A percentile compares a stretch with the other conserved stretches of the same genome.
Conservation (phyloP, 2,797 vertebrate genomes). For the Salarias fasciatus region DNA sequence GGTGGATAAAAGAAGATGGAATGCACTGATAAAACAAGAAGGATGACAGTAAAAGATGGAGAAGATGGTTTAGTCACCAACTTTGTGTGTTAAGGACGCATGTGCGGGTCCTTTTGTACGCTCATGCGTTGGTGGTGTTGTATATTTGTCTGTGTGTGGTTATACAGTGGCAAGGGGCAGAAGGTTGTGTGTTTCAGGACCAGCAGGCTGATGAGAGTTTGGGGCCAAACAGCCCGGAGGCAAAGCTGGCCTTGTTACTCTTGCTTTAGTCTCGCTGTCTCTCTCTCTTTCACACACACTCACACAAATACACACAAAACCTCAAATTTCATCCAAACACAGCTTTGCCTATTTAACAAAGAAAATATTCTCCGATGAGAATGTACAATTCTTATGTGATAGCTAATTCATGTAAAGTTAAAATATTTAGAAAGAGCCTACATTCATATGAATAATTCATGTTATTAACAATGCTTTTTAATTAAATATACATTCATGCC, state of each 20-base stretch:
- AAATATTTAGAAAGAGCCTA: conserved; percentile 32
- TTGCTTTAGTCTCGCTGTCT: neutral
- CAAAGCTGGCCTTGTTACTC: conserved; percentile 76
- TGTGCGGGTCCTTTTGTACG: conserved; percentile 23
- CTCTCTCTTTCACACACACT: conserved; percentile 2
- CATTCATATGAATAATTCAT: conserved; percentile 1
- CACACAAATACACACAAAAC: conserved; percentile 52
- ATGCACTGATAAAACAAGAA: conserved; percentile 70
- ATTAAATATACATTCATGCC: conserved; percentile 2
- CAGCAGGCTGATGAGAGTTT: conserved; percentile 81
- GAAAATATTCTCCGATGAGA: conserved; percentile 14
- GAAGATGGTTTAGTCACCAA: conserved; percentile 62
- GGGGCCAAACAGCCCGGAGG: conserved; percentile 77
- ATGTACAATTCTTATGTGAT: conserved; percentile 10
- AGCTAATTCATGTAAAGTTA: conserved; percentile 7
- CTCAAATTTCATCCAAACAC: conserved; percentile 42
- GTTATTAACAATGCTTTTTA: conserved; percentile 3
- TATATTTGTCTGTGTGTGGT: conserved; percentile 17
- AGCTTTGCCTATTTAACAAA: conserved; percentile 25
- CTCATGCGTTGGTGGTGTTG: conserved; percentile 16
- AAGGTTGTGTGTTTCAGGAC: conserved; percentile 79
- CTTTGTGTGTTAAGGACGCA: conserved; percentile 45
- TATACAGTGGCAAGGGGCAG: conserved; percentile 64
- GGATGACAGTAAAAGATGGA: conserved; percentile 58
- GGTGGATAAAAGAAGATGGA: conserved; percentile 73